Base-by-base conservation (phyloP, 2,797 vertebrate species). In the Pangasius macronema region DNA sequence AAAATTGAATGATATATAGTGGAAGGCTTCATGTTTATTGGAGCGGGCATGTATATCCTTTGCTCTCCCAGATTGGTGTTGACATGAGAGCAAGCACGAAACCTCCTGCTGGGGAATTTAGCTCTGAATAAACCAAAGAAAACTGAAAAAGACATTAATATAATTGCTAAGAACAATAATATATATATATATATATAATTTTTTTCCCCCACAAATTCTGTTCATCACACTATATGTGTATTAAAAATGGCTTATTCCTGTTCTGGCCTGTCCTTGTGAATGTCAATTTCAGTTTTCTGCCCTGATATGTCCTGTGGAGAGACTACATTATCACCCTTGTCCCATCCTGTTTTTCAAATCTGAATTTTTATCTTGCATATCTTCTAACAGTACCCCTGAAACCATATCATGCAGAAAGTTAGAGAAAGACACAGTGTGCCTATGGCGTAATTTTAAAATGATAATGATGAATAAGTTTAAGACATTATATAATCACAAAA, bases 261-360 rank as follows among this genome's bases (percentile, higher is more conserved):
- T 75, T 59, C 55, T 61, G 55, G 36, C 24, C 70, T 85, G 53
- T 85, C 70, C 83, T 85, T 85, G 83, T 75, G 39, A 84, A 85
- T 59, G 49, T 85, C 59, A 65, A 82, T 82, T 82, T 65, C 3
- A 65, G 30, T 61, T 75, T 59, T 36, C 36, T 75, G 55, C 70
- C 72, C 53, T 85, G 83, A 85, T 51, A 57, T 84, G 27, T 84
- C 68, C 68, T 59, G 53, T 75, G 61, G 68, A 75, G 36, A 57
- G 36, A 85, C 53, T 61, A 59, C 53, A 30, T 85, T 75, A 65
- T 65, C 59, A 49, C 59, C 42, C 59, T 82, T 82, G 80, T 82
- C 39, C 27, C 16, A 13, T 82, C 81, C 39, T 67, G 81, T 82
- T 82, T 46, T 82, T 63, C 79, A 46, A 63, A 42, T 46, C 36